Percentiles rank a stretch among this genome's conserved stretches.
These are phyloP conservation scores for Andrena dorsata DNA, from an alignment of 2,888 invertebrate genomes.

Conservation along the genomic window DNA sequence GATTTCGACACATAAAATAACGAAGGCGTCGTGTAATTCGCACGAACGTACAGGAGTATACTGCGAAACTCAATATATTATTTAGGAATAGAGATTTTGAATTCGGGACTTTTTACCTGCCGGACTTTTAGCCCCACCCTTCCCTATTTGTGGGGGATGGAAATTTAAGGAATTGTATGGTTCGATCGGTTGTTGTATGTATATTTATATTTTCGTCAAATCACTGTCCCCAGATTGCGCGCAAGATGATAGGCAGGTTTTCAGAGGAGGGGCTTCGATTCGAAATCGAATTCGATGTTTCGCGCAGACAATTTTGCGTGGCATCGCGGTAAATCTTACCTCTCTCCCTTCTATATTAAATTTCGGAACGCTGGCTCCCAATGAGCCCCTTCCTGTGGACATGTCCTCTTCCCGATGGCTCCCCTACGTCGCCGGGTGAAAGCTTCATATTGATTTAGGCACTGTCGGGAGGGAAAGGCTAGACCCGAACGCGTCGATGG, in stretches of 20 bases:
- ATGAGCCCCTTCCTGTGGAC: conserved; percentile 45
- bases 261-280: neutral
- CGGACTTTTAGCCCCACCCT: too few relatives aligned
- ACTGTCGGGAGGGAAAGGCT: conserved; percentile 54
- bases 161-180: neutral
- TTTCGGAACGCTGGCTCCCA: conserved; percentile 43
- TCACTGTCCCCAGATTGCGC: neutral
- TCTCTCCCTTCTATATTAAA: conserved; percentile 49
- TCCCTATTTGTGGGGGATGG: too few relatives aligned
- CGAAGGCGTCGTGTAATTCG: too few relatives aligned
- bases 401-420: conserved; percentile 48
- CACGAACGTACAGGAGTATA: too few relatives aligned
- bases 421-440: conserved; percentile 56
- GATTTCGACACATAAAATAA: too few relatives aligned
- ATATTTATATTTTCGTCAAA: neutral
- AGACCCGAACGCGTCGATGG: conserved; percentile 58
- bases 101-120: too few relatives aligned
- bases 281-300: conserved; percentile 17
- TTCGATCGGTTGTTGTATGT: neutral
- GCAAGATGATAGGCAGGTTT: neutral
- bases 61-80: too few relatives aligned
- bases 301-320: conserved; percentile 18
- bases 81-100: too few relatives aligned
- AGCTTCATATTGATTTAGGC: conserved; percentile 73
- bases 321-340: conserved; percentile 33